These are phyloP conservation scores for Tachycineta bicolor DNA, from an alignment of 2,113 vertebrate genomes.

Conservation along the genomic window DNA sequence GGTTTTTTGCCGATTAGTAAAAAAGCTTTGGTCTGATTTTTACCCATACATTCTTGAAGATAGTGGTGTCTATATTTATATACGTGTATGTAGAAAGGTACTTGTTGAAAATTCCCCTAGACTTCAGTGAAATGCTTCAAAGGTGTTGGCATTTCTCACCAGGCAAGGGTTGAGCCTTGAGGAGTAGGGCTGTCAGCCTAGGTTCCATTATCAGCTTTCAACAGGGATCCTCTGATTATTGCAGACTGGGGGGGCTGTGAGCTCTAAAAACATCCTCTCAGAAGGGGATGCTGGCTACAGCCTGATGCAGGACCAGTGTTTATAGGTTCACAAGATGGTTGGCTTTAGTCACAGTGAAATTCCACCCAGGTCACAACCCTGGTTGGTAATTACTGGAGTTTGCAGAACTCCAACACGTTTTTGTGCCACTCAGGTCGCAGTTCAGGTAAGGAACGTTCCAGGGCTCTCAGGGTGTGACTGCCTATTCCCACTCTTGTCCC, in stretches of 20 bases:
- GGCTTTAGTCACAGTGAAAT: not conserved
- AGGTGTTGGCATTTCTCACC: not conserved
- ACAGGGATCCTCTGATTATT: not conserved
- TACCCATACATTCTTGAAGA: not conserved
- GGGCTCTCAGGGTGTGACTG: not conserved
- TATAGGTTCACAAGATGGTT: too few relatives aligned
- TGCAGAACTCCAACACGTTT: not conserved
- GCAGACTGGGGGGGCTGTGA: not conserved
- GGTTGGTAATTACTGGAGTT: not conserved
- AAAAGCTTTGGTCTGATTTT: not conserved
- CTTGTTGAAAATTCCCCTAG: not conserved
- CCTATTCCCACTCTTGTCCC: not conserved
- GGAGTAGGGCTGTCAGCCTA: not conserved
- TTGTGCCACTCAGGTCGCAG: not conserved
- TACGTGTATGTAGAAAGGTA: not conserved
- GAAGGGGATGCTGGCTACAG: not conserved
- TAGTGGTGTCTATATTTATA: not conserved
- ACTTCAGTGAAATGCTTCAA: not conserved
- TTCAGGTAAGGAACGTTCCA: not conserved
- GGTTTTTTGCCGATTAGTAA: not conserved
- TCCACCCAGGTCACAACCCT: not conserved
- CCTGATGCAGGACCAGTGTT: not conserved
- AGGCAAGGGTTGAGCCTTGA: not conserved
- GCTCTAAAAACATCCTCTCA: not conserved
- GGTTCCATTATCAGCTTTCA: not conserved